phyloP scores from a whole-genome alignment of 2,797 vertebrate species.

The Notolepis coatsorum region DNA sequence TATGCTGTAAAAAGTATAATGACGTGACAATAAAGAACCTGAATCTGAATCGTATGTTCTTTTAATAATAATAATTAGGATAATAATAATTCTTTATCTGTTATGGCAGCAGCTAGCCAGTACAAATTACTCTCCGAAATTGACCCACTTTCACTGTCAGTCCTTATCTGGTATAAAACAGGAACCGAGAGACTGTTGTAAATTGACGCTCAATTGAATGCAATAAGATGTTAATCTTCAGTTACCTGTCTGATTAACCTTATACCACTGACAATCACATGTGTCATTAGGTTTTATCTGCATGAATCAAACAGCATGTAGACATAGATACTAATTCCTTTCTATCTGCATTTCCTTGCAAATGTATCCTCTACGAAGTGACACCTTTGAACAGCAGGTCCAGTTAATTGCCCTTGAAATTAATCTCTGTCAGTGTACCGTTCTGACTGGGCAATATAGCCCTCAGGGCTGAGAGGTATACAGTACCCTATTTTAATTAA shows the following conservation, averaged over 20 bases:
- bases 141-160: no score
- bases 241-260: neutral
- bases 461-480: no score
- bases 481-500: no score
- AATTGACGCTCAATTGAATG: neutral
- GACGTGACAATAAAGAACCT: no score
- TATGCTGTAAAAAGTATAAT: no score
- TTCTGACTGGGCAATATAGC: neutral
- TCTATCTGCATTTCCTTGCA: slow-evolving; percentile 19
- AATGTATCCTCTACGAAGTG: slow-evolving; percentile 1
- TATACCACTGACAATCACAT: neutral
- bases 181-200: no score
- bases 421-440: neutral
- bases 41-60: no score
- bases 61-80: no score
- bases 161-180: no score
- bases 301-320: neutral
- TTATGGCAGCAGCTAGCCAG: neutral
- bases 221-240: neutral
- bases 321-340: slow-evolving; percentile 5
- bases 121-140: neutral
- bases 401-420: slow-evolving; percentile 16
- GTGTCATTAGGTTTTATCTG: neutral
- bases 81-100: slow-evolving; percentile 1
- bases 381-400: slow-evolving; percentile 17